Conservation (phyloP, 2,113 vertebrate genomes). For the Peromyscus californicus region DNA sequence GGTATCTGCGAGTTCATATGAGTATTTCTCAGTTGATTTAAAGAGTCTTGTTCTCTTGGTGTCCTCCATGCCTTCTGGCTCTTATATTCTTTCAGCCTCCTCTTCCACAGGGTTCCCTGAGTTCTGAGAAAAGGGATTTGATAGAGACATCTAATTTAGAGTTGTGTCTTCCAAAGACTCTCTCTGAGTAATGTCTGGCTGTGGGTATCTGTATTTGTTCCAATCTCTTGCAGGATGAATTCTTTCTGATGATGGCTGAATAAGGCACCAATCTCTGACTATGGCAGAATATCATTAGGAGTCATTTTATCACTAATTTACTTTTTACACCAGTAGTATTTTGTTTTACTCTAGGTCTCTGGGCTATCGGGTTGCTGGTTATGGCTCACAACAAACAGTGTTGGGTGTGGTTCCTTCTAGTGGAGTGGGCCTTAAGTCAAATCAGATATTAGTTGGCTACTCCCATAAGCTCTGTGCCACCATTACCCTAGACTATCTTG, state of each 20-base stretch:
- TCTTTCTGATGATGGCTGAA: neutral
- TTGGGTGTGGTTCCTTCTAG: neutral
- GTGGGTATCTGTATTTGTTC: neutral
- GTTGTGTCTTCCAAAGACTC: too few relatives aligned
- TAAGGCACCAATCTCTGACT: neutral
- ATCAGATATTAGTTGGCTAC: neutral
- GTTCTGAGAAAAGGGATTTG: neutral
- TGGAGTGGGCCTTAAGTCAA: neutral
- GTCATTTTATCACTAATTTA: neutral
- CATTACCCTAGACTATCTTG: neutral
- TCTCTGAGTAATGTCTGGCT: neutral
- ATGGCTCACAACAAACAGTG: neutral
- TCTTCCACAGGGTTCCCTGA: neutral
- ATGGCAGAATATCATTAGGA: neutral
- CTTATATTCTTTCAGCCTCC: neutral
- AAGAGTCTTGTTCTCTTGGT: neutral
- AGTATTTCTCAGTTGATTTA: neutral
- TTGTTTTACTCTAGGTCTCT: neutral
- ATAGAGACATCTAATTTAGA: neutral
- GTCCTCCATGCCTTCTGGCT: neutral
- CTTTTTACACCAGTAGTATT: neutral
- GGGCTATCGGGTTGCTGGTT: neutral
- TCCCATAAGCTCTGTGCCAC: neutral
- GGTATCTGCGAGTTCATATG: neutral
- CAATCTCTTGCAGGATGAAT: neutral